phyloP scores from a whole-genome alignment of 2,113 vertebrate genomes.

The Heptranchias perlo region DNA sequence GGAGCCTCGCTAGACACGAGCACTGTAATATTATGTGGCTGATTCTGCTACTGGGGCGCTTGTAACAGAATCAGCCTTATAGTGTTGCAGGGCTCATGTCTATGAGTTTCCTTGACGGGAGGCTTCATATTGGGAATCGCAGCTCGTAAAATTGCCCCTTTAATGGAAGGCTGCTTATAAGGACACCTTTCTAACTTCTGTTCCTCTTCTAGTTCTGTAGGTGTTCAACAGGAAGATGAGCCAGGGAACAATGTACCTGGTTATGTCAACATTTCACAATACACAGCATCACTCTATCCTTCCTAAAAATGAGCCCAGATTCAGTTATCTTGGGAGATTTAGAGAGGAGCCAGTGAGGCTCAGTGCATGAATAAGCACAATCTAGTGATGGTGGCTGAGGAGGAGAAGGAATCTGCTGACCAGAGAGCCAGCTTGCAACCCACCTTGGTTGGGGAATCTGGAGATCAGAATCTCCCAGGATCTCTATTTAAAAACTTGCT shows the following conservation, averaged over 20 bases:
- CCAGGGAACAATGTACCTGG: not conserved
- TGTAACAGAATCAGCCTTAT: no score
- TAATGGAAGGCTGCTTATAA: not conserved
- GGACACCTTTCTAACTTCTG: not conserved
- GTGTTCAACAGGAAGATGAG: not conserved
- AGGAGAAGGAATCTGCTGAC: no score
- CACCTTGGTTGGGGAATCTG: no score
- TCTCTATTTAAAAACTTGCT: no score
- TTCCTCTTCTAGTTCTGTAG: not conserved
- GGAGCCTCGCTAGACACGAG: not conserved
- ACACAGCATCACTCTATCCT: not conserved
- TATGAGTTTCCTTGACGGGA: not conserved
- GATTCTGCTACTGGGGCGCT: no score
- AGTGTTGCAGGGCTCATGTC: not conserved
- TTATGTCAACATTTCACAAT: not conserved
- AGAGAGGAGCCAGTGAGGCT: not conserved
- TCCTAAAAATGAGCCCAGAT: not conserved
- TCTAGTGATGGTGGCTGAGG: no score
- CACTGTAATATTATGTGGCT: no score
- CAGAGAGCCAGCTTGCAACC: no score
- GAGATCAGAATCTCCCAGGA: no score
- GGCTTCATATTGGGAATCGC: not conserved
- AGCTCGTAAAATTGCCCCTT: not conserved
- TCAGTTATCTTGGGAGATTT: no score
- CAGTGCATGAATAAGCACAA: no score